Conservation (phyloP, 2,113 vertebrate genomes). For the Mystacornis crossleyi region DNA sequence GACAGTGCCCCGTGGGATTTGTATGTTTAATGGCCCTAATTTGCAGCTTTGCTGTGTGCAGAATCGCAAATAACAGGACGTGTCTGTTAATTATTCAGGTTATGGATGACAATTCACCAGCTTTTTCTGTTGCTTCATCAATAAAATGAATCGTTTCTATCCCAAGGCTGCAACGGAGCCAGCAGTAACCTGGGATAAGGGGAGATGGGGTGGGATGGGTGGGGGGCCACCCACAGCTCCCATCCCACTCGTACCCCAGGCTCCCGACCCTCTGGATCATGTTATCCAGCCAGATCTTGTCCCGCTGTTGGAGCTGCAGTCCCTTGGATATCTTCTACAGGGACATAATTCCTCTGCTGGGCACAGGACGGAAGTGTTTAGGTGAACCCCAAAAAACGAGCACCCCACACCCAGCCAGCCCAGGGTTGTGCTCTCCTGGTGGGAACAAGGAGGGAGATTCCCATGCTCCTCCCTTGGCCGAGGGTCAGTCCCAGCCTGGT, state of each 20-base stretch:
- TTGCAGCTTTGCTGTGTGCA: neutral
- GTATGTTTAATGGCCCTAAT: neutral
- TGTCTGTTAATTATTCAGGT: neutral
- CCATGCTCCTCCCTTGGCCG: neutral
- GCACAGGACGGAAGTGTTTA: neutral
- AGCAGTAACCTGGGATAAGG: neutral
- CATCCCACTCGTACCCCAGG: rapidly evolving
- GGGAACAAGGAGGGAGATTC: neutral
- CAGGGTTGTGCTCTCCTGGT: neutral
- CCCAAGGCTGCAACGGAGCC: neutral
- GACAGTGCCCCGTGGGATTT: neutral
- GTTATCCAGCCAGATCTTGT: neutral
- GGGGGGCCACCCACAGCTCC: neutral
- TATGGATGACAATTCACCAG: neutral
- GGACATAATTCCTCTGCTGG: neutral
- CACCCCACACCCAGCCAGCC: neutral
- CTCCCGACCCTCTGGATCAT: rapidly evolving
- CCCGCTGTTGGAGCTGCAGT: neutral
- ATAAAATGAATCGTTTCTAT: neutral
- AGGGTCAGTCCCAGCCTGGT: neutral
- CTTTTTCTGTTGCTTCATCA: neutral
- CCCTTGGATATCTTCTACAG: neutral
- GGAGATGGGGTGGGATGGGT: neutral
- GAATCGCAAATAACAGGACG: neutral
- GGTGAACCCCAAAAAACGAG: neutral